Percentiles rank a stretch among this genome's conserved stretches.
phyloP scores from a whole-genome alignment of 2,888 invertebrate species.

The Aporophyla nigra region DNA sequence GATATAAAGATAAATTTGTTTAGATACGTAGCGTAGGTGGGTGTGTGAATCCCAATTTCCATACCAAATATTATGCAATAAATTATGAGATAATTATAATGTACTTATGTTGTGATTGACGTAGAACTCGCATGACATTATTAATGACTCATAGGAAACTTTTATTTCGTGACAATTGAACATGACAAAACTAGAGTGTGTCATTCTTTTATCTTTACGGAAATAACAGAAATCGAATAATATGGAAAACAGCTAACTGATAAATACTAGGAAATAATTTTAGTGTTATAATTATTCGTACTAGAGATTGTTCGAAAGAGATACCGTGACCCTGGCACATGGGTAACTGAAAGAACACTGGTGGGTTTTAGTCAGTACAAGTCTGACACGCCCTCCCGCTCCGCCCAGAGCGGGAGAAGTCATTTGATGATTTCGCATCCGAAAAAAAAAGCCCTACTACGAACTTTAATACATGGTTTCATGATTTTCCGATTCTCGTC shows the following conservation, averaged over 20 bases:
- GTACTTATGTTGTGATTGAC: not conserved
- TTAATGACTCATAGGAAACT: constrained; percentile 13
- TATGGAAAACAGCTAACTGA: not conserved
- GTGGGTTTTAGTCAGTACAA: too few relatives aligned
- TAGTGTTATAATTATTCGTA: too few relatives aligned
- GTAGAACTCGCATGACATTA: constrained; percentile 8
- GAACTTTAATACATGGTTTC: not conserved
- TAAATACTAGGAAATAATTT: not conserved
- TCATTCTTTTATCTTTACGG: constrained; percentile 40
- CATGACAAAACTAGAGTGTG: constrained; percentile 28
- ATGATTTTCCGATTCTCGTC: not conserved
- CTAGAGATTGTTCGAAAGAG: too few relatives aligned
- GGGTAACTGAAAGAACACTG: too few relatives aligned
- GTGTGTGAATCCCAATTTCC: not conserved
- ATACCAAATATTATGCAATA: constrained; percentile 27
- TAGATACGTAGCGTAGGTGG: not conserved
- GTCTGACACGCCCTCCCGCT: too few relatives aligned
- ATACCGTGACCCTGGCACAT: too few relatives aligned
- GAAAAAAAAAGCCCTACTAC: too few relatives aligned
- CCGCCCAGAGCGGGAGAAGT: too few relatives aligned
- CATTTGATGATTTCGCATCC: too few relatives aligned
- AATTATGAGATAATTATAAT: not conserved
- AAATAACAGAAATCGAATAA: constrained; percentile 31
- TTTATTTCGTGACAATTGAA: constrained; percentile 28
- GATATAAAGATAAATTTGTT: too few relatives aligned